Conservation (phyloP, 2,797 vertebrate species). For the Gymnoscopelus braueri region DNA sequence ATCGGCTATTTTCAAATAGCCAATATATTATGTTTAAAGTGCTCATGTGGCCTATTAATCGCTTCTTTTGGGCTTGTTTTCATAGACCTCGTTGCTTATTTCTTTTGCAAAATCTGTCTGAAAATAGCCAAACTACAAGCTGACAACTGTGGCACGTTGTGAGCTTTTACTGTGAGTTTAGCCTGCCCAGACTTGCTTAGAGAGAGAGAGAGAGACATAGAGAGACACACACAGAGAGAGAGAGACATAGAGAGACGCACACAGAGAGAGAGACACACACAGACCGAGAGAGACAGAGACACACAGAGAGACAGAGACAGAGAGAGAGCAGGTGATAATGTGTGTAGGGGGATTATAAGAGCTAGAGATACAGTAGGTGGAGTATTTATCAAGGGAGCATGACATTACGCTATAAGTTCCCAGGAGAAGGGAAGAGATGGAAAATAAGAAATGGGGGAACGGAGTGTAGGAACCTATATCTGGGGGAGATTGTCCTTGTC, state of each 20-base stretch:
- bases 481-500: slow-evolving; percentile 34
- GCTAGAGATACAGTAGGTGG: neutral
- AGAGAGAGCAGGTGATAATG: neutral
- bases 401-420: slow-evolving; percentile 2
- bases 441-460: slow-evolving; percentile 6
- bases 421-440: slow-evolving; percentile 9
- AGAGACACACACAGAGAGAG: too few relatives aligned
- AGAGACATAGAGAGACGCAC: neutral
- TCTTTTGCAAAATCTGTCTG: too few relatives aligned
- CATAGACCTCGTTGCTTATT: too few relatives aligned
- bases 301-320: neutral
- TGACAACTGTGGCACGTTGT: neutral
- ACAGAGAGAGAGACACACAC: neutral
- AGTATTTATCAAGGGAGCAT: neutral
- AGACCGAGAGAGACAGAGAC: too few relatives aligned
- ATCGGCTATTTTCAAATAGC: too few relatives aligned
- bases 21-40: too few relatives aligned
- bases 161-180: slow-evolving; percentile 32
- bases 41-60: too few relatives aligned
- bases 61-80: too few relatives aligned
- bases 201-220: too few relatives aligned
- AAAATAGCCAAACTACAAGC: neutral
- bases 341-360: neutral
- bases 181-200: slow-evolving; percentile 46
- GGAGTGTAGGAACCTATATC: neutral